Evolutionary conservation across 2,113 vertebrate genomes (phyloP).

Genomic region (Lampris megalopsis): DNA sequence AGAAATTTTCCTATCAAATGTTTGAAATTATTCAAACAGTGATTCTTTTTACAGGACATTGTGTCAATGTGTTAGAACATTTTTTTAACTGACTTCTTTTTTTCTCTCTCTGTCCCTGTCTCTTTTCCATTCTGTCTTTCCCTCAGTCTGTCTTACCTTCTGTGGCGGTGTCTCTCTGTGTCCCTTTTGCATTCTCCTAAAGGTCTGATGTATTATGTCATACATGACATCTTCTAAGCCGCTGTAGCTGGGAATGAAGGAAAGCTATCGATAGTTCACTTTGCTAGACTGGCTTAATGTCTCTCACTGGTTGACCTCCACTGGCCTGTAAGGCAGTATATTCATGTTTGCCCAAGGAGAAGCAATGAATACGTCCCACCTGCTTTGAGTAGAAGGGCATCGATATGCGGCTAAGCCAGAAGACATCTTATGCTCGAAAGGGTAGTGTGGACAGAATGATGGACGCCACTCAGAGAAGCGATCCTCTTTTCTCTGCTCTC

Average conservation of each 20-base stretch:
- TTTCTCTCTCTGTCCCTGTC: not conserved
- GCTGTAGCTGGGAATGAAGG: slow-evolving; percentile 1
- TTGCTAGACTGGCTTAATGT: slow-evolving; percentile 39
- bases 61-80: too few relatives aligned
- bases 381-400: slow-evolving; percentile 40
- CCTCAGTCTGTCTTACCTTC: too few relatives aligned
- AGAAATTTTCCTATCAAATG: too few relatives aligned
- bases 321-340: slow-evolving; percentile 43
- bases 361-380: slow-evolving; percentile 54
- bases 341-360: slow-evolving; percentile 46
- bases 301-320: slow-evolving; percentile 31
- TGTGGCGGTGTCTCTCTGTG: not conserved
- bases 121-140: too few relatives aligned
- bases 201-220: not conserved
- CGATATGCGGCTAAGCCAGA: slow-evolving; percentile 34
- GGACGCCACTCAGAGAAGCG: slow-evolving; percentile 55
- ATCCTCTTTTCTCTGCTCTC: slow-evolving; percentile 54
- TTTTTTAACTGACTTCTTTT: not conserved
- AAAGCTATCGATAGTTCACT: slow-evolving; percentile 35
- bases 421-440: slow-evolving; percentile 55
- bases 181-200: not conserved
- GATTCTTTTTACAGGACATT: too few relatives aligned
- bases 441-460: slow-evolving; percentile 62
- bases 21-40: too few relatives aligned
- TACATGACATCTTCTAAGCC: not conserved